Evolutionary conservation across 2,888 invertebrate genomes (phyloP).

Genomic region (Adela reaumurella): DNA sequence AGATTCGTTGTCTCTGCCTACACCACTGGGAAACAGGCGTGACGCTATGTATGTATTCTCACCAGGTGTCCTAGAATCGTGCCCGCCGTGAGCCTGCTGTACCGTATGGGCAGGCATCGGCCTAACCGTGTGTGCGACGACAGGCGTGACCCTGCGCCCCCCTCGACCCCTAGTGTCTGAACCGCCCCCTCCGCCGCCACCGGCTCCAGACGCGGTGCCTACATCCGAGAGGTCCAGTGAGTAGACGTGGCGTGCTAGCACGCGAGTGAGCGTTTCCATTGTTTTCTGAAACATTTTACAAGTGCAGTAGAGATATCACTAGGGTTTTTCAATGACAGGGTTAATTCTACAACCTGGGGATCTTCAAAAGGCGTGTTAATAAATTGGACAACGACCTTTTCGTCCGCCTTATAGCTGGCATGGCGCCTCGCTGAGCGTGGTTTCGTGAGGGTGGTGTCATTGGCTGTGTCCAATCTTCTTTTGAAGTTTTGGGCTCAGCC

Average conservation of each 20-base stretch:
- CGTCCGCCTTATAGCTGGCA: too few species aligned
- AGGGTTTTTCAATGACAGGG: too few species aligned
- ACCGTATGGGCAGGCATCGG: conserved; percentile 12
- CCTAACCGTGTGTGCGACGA: conserved; percentile 12
- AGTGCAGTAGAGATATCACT: too few species aligned
- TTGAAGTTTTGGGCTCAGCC: too few species aligned
- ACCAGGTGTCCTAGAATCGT: conserved; percentile 5
- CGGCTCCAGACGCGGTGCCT: conserved; percentile 73
- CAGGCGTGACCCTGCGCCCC: conserved; percentile 9
- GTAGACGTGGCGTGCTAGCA: conserved; percentile 92
- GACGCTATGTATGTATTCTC: background rate
- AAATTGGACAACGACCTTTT: too few species aligned
- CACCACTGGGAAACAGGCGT: background rate
- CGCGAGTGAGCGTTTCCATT: conserved; percentile 94
- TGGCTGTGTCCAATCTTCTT: too few species aligned
- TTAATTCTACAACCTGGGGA: too few species aligned
- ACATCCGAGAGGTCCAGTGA: conserved; percentile 87
- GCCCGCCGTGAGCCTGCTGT: background rate
- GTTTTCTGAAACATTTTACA: conserved; percentile 86
- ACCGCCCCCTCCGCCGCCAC: conserved; percentile 31
- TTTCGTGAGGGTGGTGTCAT: too few species aligned
- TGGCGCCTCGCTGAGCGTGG: too few species aligned
- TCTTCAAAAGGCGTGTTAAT: too few species aligned
- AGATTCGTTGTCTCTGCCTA: too few species aligned
- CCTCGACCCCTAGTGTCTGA: conserved; percentile 13